Percentiles rank a stretch among this genome's conserved stretches.
phyloP scores from a whole-genome alignment of 2,113 vertebrate genomes.

The Heterochromis multidens region DNA sequence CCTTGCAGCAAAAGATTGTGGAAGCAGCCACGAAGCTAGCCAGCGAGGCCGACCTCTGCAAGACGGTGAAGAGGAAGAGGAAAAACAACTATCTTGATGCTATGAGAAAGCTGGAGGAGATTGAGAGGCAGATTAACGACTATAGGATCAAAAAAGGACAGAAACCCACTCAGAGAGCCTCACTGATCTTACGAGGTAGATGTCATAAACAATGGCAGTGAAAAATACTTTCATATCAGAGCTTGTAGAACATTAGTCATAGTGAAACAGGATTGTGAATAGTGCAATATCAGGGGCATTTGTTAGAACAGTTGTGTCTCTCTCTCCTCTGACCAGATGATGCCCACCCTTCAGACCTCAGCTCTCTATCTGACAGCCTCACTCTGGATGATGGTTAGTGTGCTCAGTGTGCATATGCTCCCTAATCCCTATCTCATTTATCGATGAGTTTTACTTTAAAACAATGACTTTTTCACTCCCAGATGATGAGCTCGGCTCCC shows the following conservation, averaged over 20 bases:
- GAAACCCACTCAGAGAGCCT: conserved; percentile 85
- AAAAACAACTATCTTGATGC: conserved; percentile 86
- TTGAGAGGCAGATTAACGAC: conserved; percentile 88
- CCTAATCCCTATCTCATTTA: background rate
- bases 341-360: conserved; percentile 85
- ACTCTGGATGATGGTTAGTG: conserved; percentile 88
- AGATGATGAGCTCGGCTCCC: conserved; percentile 75
- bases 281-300: background rate
- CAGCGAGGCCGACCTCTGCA: conserved; percentile 84
- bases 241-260: background rate
- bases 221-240: background rate
- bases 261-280: background rate
- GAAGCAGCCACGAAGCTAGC: conserved; percentile 91
- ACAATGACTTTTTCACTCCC: conserved; percentile 15
- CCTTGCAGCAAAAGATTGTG: conserved; percentile 92
- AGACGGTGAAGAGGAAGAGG: conserved; percentile 92
- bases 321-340: conserved; percentile 82
- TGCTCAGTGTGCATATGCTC: background rate
- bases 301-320: background rate
- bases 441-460: background rate
- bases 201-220: background rate
- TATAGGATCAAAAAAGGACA: conserved; percentile 86
- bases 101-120: conserved; percentile 85
- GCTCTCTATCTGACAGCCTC: conserved; percentile 90
- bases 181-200: conserved; percentile 82